Conservation (phyloP, 1,140 invertebrate species). For the Bacillus rossius region DNA sequence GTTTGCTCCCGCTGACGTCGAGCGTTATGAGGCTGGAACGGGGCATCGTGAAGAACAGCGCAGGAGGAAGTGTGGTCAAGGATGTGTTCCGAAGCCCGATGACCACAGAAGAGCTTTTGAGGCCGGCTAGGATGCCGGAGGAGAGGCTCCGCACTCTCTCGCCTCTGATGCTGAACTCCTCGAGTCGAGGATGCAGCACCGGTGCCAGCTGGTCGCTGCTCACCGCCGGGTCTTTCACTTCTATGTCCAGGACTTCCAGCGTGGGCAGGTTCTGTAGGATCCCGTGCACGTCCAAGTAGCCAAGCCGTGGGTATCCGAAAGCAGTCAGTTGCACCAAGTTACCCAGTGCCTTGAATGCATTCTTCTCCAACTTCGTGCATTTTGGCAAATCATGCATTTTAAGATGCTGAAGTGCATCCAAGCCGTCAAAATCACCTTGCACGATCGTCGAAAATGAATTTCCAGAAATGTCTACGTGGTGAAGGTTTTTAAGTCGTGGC, state of each 20-base stretch:
- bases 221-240: slow-evolving; percentile 77
- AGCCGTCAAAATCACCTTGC: slow-evolving; percentile 64
- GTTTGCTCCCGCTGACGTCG: slow-evolving; percentile 70
- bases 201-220: slow-evolving; percentile 76
- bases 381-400: slow-evolving; percentile 60
- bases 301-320: slow-evolving; percentile 67
- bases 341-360: slow-evolving; percentile 64
- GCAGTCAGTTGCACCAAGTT: slow-evolving; percentile 64
- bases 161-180: slow-evolving; percentile 67
- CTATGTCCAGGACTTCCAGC: slow-evolving; percentile 68
- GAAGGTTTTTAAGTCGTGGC: slow-evolving; percentile 58
- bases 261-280: slow-evolving; percentile 63
- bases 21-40: slow-evolving; percentile 73
- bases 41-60: slow-evolving; percentile 82
- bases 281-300: slow-evolving; percentile 78
- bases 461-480: slow-evolving; percentile 66
- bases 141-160: slow-evolving; percentile 68
- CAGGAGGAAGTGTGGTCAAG: slow-evolving; percentile 64
- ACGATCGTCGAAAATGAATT: slow-evolving; percentile 69
- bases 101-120: slow-evolving; percentile 61
- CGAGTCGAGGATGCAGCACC: slow-evolving; percentile 69
- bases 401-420: slow-evolving; percentile 52
- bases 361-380: slow-evolving; percentile 73
- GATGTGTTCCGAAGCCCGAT: slow-evolving; percentile 76
- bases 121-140: slow-evolving; percentile 73